Evolutionary conservation across 2,888 invertebrate genomes (phyloP).

Genomic region (Lobophora halterata): DNA sequence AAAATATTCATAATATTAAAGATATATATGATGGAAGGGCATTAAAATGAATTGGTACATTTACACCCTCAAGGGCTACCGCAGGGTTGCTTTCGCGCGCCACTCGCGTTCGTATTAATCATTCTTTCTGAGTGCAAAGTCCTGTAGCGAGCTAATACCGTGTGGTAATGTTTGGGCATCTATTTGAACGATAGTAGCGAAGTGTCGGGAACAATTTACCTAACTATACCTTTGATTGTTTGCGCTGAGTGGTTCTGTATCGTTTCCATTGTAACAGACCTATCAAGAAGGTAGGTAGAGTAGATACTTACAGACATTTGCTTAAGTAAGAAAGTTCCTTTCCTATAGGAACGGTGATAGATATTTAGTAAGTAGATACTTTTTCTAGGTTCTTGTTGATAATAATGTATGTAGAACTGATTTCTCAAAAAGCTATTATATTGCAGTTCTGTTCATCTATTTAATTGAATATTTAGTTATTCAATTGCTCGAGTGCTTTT

Average conservation of each 20-base stretch:
- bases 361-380: no score
- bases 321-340: no score
- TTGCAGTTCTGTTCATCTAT: no score
- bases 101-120: conserved; percentile 58
- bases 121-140: conserved; percentile 68
- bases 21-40: conserved; percentile 44
- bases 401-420: no score
- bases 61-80: conserved; percentile 35
- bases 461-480: no score
- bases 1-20: conserved; percentile 14
- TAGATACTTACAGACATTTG: no score
- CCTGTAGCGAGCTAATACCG: conserved; percentile 48
- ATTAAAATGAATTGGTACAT: conserved; percentile 49
- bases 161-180: conserved; percentile 16
- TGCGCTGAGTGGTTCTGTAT: conserved; percentile 16
- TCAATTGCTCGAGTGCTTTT: no score
- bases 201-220: conserved; percentile 18
- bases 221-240: conserved; percentile 20
- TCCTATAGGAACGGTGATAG: no score
- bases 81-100: conserved; percentile 38
- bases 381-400: no score
- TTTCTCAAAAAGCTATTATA: no score
- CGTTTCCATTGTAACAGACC: no score
- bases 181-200: conserved; percentile 15
- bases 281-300: no score